Percentiles rank a stretch among this genome's conserved stretches.
Conservation (phyloP, 2,113 vertebrate species). For the Ceyx melanurus region DNA sequence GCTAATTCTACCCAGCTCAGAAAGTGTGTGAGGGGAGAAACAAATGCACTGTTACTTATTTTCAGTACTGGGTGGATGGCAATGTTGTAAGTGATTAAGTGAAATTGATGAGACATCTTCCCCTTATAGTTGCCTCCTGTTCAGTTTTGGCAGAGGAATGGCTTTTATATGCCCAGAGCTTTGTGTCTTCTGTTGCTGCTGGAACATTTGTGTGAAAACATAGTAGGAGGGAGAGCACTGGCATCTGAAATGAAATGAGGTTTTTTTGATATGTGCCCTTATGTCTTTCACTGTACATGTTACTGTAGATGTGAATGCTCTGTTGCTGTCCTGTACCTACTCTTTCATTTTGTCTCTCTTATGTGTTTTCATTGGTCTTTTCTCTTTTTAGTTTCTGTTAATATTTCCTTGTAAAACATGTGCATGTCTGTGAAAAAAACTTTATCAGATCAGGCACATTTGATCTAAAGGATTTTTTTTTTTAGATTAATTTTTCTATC, state of each 20-base stretch:
- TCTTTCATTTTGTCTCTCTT: background rate
- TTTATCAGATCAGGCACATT: background rate
- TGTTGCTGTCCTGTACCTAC: background rate
- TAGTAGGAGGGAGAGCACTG: constrained; percentile 39
- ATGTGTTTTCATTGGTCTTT: background rate
- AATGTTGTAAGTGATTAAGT: constrained; percentile 38
- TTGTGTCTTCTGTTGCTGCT: constrained; percentile 43
- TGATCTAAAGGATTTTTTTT: background rate
- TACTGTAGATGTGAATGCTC: background rate
- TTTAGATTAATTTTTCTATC: background rate
- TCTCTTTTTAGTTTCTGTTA: background rate
- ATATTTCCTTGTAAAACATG: background rate
- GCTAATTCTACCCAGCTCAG: background rate
- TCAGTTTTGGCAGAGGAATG: constrained; percentile 35
- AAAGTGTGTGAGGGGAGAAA: background rate
- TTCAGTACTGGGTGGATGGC: background rate
- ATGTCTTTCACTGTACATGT: background rate
- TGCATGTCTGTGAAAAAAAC: background rate
- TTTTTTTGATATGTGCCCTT: background rate
- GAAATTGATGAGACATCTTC: constrained; percentile 25
- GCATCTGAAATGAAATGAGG: background rate
- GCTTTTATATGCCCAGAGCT: constrained; percentile 41
- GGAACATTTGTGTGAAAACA: constrained; percentile 55
- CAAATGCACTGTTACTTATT: background rate
- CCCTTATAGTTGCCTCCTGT: constrained; percentile 23